phyloP scores from a whole-genome alignment of 2,888 invertebrate species.

The Horisme vitalbata region DNA sequence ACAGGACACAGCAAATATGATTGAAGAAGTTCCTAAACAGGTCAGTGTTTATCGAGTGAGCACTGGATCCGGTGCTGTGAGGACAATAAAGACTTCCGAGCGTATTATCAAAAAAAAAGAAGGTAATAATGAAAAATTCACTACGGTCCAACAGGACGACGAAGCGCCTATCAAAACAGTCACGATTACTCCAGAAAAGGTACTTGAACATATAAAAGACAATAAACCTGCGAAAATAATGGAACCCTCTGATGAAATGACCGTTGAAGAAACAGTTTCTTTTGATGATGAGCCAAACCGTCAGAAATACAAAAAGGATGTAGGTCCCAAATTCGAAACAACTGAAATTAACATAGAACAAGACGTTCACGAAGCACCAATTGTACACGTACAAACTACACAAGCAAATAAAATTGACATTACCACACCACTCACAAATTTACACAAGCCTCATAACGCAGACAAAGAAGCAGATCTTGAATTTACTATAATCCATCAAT shows the following conservation, averaged over 20 bases:
- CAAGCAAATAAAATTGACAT: conserved; percentile 42
- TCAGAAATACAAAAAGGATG: conserved; percentile 64
- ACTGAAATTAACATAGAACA: conserved; percentile 38
- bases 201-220: conserved; percentile 45
- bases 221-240: conserved; percentile 35
- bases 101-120: neutral
- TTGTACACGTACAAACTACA: conserved; percentile 37
- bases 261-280: conserved; percentile 41
- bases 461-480: too few relatives aligned
- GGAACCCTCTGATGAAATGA: conserved; percentile 54
- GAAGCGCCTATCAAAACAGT: conserved; percentile 45
- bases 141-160: neutral
- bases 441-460: too few relatives aligned
- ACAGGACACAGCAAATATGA: too few relatives aligned
- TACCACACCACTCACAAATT: conserved; percentile 29
- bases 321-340: conserved; percentile 45
- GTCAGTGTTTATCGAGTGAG: conserved; percentile 51
- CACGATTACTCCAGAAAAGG: conserved; percentile 33
- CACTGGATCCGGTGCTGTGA: conserved; percentile 49
- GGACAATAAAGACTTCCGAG: conserved; percentile 50
- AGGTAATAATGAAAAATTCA: conserved; percentile 10
- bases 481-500: too few relatives aligned
- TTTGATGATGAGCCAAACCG: conserved; percentile 46
- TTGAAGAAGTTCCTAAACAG: conserved; percentile 40
- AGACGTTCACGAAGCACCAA: conserved; percentile 34